Evolutionary conservation across 2,797 vertebrate species (phyloP).

Genomic region (Anguilla marmorata): DNA sequence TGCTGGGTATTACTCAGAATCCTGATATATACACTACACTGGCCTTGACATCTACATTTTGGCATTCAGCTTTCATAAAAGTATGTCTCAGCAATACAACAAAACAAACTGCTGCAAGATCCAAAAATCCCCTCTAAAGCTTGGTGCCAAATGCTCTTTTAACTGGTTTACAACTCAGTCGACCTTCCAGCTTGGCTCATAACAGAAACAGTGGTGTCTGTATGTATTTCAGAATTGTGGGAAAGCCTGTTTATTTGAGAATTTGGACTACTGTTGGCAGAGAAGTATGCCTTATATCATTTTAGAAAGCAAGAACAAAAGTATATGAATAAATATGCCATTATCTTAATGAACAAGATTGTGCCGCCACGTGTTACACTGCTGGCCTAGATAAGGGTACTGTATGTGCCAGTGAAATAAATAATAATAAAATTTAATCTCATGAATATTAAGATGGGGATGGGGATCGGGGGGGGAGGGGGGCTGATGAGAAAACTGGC

Average conservation of each 20-base stretch:
- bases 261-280: background rate
- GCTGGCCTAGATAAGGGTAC: background rate
- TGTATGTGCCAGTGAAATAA: background rate
- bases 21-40: background rate
- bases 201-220: background rate
- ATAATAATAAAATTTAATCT: background rate
- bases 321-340: background rate
- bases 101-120: background rate
- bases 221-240: background rate
- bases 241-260: background rate
- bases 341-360: background rate
- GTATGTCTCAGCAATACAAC: background rate
- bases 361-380: background rate
- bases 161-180: constrained; percentile 9
- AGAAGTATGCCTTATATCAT: background rate
- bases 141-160: background rate
- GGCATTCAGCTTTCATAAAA: background rate
- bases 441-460: constrained; percentile 24
- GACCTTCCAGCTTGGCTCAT: background rate
- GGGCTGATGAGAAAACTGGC: background rate
- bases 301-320: background rate
- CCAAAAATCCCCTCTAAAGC: background rate
- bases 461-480: no score
- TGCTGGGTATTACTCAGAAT: background rate
- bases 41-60: background rate